Percentiles rank a stretch among this genome's conserved stretches.
Evolutionary conservation across 2,113 vertebrate species (phyloP).

Genomic region (Steatornis caripensis): DNA sequence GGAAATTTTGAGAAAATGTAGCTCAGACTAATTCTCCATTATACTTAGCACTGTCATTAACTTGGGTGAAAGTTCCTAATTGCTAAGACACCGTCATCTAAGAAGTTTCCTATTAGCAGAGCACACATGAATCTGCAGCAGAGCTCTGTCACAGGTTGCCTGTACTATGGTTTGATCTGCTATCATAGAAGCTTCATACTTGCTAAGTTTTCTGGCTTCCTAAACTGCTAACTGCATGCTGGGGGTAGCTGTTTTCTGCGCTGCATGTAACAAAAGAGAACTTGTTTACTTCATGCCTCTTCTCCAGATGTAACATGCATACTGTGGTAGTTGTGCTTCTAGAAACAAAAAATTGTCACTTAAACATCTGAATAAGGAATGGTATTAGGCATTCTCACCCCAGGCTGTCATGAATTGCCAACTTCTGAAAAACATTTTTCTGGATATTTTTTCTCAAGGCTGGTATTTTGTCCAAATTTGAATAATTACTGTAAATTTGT

Average conservation of each 20-base stretch:
- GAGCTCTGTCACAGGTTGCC: neutral
- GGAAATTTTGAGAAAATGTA: neutral
- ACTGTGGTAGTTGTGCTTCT: neutral
- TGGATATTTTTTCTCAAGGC: neutral
- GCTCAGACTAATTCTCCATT: neutral
- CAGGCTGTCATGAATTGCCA: neutral
- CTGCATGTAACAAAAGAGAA: neutral
- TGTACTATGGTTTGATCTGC: neutral
- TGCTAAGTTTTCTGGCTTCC: neutral
- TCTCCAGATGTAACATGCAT: neutral
- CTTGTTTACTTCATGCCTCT: neutral
- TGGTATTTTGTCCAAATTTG: neutral
- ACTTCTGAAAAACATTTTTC: neutral
- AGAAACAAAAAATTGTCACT: neutral
- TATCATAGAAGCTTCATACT: accelerated
- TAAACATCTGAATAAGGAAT: neutral
- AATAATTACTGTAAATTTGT: neutral
- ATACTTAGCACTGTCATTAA: neutral
- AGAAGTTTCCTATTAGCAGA: neutral
- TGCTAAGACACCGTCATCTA: neutral
- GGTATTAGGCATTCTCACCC: neutral
- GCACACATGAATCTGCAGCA: no score
- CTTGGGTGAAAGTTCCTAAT: neutral
- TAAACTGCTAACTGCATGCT: neutral
- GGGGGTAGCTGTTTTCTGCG: neutral